Evolutionary conservation across 1,140 invertebrate genomes (phyloP).

Genomic region (Scaptomyza hsui): DNA sequence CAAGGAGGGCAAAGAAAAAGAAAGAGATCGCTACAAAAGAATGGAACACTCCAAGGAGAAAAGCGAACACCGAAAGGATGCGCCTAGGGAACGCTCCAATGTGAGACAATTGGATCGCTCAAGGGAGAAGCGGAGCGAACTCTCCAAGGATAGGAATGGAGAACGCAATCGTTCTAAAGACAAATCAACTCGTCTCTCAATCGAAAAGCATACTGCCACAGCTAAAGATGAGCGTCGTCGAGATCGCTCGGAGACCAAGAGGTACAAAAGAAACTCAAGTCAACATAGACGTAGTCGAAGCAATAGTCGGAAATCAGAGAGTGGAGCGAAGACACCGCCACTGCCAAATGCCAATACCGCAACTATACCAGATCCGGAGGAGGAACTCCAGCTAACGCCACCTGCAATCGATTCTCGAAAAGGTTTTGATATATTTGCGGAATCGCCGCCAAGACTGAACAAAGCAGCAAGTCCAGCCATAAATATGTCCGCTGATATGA

Average conservation of each 20-base stretch:
- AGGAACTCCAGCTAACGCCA: conserved; percentile 21
- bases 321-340: conserved; percentile 23
- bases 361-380: neutral
- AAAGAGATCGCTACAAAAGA: conserved; percentile 6
- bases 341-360: conserved; percentile 10
- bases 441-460: conserved; percentile 73
- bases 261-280: neutral
- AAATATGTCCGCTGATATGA: conserved; percentile 7
- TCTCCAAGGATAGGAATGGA: conserved; percentile 2
- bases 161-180: conserved; percentile 1
- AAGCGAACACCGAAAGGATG: neutral
- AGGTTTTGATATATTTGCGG: conserved; percentile 70
- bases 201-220: neutral
- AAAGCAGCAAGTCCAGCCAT: conserved; percentile 22
- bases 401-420: conserved; percentile 24
- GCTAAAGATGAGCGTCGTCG: conserved; percentile 1
- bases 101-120: neutral
- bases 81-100: conserved; percentile 7
- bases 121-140: neutral
- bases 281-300: conserved; percentile 21
- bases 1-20: neutral
- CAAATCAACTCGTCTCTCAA: neutral
- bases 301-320: conserved; percentile 21
- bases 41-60: conserved; percentile 4
- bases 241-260: conserved; percentile 23